A percentile compares a stretch with the other conserved stretches of the same genome.
These are phyloP conservation scores for Drosophila histrio DNA, from an alignment of 2,888 invertebrate genomes.

Conservation along the genomic window DNA sequence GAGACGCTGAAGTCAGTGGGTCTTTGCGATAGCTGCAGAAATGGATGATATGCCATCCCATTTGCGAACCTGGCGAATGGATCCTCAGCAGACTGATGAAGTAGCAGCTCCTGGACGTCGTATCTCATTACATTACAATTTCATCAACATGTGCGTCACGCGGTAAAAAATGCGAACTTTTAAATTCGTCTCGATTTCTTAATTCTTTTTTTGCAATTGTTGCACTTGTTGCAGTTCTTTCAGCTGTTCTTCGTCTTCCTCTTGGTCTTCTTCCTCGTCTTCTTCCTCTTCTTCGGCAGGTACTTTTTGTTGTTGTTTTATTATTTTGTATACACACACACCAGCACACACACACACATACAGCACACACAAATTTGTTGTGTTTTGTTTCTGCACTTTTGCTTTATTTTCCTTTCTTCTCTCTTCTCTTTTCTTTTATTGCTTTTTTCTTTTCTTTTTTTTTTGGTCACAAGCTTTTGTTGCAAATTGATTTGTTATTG, in stretches of 20 bases:
- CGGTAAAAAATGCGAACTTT: constrained; percentile 37
- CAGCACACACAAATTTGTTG: constrained; percentile 1
- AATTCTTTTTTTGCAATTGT: constrained; percentile 2
- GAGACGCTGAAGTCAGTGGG: constrained; percentile 97
- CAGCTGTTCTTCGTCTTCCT: not conserved
- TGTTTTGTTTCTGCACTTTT: constrained; percentile 9
- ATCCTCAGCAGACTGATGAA: constrained; percentile 85
- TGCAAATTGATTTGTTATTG: not conserved
- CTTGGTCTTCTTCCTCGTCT: not conserved
- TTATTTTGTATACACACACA: constrained; percentile 4
- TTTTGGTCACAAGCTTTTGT: constrained; percentile 8
- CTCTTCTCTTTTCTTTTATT: not conserved
- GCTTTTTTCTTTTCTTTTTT: constrained; percentile 4
- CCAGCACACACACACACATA: constrained; percentile 22
- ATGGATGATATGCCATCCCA: constrained; percentile 93
- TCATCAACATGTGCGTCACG: constrained; percentile 69
- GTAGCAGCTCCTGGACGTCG: constrained; percentile 85
- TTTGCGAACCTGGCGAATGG: constrained; percentile 85
- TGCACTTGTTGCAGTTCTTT: constrained; percentile 20
- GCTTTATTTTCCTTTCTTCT: constrained; percentile 14
- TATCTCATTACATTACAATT: constrained; percentile 85
- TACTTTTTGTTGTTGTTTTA: constrained; percentile 23
- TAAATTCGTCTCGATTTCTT: not conserved
- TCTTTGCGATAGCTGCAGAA: constrained; percentile 92
- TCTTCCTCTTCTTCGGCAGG: constrained; percentile 30